Conservation (phyloP, 2,113 vertebrate species). For the Pollimyrus isidori region DNA sequence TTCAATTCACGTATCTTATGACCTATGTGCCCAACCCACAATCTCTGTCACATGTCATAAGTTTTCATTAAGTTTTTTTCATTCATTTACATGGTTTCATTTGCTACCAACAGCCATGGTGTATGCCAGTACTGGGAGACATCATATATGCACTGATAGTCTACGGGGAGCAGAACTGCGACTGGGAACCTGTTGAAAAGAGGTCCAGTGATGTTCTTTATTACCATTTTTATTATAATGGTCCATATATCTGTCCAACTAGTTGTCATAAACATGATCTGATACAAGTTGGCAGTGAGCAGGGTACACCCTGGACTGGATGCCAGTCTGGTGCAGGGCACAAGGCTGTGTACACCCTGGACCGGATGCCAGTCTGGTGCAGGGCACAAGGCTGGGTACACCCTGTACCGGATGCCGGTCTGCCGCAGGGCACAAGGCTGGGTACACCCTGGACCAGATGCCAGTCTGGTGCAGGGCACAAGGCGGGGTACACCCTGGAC, state of each 20-base stretch:
- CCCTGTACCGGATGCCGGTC: too few relatives aligned
- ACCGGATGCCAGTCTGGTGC: too few relatives aligned
- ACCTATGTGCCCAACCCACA: neutral
- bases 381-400: too few relatives aligned
- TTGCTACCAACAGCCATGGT: slow-evolving; percentile 40
- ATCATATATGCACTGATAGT: slow-evolving; percentile 46
- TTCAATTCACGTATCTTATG: neutral
- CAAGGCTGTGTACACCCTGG: neutral
- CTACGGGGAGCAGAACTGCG: slow-evolving; percentile 47
- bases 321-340: neutral
- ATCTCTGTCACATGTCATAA: neutral
- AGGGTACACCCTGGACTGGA: neutral
- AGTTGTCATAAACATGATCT: neutral
- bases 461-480: neutral
- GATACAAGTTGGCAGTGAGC: neutral
- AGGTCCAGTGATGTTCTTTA: slow-evolving; percentile 38
- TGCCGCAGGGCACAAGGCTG: neutral
- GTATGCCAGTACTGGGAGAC: slow-evolving; percentile 41
- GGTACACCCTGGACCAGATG: too few relatives aligned
- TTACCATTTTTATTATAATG: neutral
- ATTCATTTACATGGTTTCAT: neutral
- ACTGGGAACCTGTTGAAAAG: slow-evolving; percentile 40
- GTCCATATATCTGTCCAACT: neutral
- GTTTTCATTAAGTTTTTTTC: neutral
- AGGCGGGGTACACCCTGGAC: neutral